Evolutionary conservation across 2,113 vertebrate genomes (phyloP).

Genomic region (Mesitornis unicolor): DNA sequence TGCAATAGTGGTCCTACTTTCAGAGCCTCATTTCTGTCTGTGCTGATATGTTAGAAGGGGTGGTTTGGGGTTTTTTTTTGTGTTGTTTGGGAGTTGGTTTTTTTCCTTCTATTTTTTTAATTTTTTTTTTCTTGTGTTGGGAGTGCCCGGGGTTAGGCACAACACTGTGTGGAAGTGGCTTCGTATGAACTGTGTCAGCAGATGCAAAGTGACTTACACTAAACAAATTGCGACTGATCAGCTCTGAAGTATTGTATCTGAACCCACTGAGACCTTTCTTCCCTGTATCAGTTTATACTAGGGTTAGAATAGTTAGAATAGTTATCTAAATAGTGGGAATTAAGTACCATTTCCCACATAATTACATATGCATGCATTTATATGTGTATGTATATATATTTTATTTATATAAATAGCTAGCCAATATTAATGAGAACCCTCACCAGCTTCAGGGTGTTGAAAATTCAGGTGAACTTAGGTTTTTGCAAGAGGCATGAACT

Average conservation of each 20-base stretch:
- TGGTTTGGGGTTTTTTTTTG: neutral
- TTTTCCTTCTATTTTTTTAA: neutral
- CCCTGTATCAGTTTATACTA: neutral
- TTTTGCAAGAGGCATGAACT: neutral
- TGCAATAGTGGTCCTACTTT: conserved; percentile 87
- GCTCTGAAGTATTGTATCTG: neutral
- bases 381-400: neutral
- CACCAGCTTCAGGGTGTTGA: neutral
- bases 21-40: conserved; percentile 93
- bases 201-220: neutral
- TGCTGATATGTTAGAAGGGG: conserved; percentile 69
- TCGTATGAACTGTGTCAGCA: neutral
- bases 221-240: neutral
- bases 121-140: conserved; percentile 30
- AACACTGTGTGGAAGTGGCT: conserved; percentile 69
- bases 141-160: conserved; percentile 80
- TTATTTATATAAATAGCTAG: neutral
- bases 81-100: neutral
- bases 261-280: neutral
- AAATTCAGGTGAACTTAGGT: neutral
- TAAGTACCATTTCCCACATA: neutral
- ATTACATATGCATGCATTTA: neutral
- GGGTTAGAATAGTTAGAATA: neutral
- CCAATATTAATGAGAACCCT: neutral
- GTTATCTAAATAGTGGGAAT: neutral